Evolutionary conservation across 2,888 invertebrate species (phyloP).

Genomic region (Tineola bisselliella): DNA sequence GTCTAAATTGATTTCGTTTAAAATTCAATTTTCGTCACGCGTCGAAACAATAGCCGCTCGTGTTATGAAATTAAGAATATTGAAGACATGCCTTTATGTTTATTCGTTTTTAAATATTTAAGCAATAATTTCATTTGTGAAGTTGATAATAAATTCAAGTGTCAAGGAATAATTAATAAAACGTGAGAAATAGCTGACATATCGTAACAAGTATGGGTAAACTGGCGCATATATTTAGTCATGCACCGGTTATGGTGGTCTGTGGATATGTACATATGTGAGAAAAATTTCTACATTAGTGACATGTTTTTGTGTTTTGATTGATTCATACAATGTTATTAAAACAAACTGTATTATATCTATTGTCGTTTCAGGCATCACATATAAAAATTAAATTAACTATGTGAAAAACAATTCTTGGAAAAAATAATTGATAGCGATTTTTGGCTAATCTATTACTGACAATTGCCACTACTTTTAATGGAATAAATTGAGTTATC

Average conservation of each 20-base stretch:
- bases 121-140: background rate
- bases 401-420: too few relatives aligned
- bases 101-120: too few relatives aligned
- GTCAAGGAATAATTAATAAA: slow-evolving; percentile 36
- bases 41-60: background rate
- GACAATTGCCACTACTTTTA: too few relatives aligned
- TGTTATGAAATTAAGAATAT: background rate
- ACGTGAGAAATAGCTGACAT: slow-evolving; percentile 58
- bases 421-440: too few relatives aligned
- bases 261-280: background rate
- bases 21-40: slow-evolving; percentile 40
- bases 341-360: background rate
- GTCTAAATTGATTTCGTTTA: slow-evolving; percentile 37
- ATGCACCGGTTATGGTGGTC: slow-evolving; percentile 1
- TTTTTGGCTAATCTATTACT: too few relatives aligned
- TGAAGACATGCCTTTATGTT: background rate
- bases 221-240: slow-evolving; percentile 25
- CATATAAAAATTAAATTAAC: too few relatives aligned
- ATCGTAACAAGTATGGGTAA: slow-evolving; percentile 30
- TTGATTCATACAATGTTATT: background rate
- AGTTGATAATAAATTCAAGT: slow-evolving; percentile 28
- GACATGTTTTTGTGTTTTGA: background rate
- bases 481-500: too few relatives aligned
- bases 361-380: background rate
- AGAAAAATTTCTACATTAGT: slow-evolving; percentile 1